Evolutionary conservation across 1,140 invertebrate species (phyloP), one percentile per base, ranked within the genome.

Genomic region (Camponotus floridanus): DNA sequence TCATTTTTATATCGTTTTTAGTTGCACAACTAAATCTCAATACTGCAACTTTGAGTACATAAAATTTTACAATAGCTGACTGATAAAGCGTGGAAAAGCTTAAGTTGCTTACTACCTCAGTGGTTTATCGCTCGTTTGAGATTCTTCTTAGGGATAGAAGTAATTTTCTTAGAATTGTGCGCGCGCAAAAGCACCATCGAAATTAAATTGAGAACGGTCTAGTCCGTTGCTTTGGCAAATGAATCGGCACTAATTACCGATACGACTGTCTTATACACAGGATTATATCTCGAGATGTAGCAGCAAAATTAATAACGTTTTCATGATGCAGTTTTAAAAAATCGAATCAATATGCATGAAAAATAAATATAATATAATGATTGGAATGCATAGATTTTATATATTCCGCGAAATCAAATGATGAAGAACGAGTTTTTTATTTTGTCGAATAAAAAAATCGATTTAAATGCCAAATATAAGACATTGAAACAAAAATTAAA

Each of bases 211-310:
- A 61, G 73, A 83, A 61, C 55, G 68, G n/a, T 73, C 21, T 67
- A 67, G 55, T 61, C 26, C 68, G 55, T 6, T 73, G 51, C 67
- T 61, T 73, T 83, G 68, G 62, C 68, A 73, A 83, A 83, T 73
- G 67, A 83, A 61, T 70, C 39, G 79, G 39, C 68, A 48, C 68
- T 83, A 83, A 83, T 83, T 83, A 71, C 68, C 68, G 68, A 74
- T 74, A 73, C 68, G 39, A 83, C 39, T 74, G 55, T 83, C 55
- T 83, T 48, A 55, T 39, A 73, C 26, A 33, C 55, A 42, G 67
- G 13, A 83, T 61, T 61, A 59, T 45, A 73, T 26, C 18, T 39
- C 26, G 68, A 36, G 26, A 83, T 36, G 26, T 31, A 73, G 62
- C 55, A 61, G 55, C 39, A 83, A 73, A 36, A 83, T 83, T 73